Evolutionary conservation across 2,888 invertebrate genomes (phyloP).

Genomic region (Thera britannica): DNA sequence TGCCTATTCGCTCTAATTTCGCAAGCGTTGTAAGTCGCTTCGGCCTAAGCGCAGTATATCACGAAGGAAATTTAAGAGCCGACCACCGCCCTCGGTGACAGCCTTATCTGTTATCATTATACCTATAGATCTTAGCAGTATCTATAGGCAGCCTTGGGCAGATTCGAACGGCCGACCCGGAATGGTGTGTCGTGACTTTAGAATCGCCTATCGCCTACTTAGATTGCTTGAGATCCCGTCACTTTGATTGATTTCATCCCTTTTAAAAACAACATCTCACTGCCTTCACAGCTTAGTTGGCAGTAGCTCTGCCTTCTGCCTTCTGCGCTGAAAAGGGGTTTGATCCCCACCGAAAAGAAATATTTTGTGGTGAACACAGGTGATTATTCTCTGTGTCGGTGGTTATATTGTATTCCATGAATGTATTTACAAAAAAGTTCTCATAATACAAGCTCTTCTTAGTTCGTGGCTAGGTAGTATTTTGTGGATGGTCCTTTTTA

Average conservation of each 20-base stretch:
- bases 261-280: conserved; percentile 3
- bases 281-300: too few relatives aligned
- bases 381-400: too few relatives aligned
- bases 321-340: too few relatives aligned
- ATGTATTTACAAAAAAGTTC: too few relatives aligned
- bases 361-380: too few relatives aligned
- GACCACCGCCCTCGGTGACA: conserved; percentile 76
- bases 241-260: conserved; percentile 33
- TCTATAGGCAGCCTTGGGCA: conserved; percentile 61
- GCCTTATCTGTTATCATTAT: conserved; percentile 83
- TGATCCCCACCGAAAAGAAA: too few relatives aligned
- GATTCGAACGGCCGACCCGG: conserved; percentile 45
- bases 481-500: too few relatives aligned
- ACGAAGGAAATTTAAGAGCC: conserved; percentile 72
- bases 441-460: too few relatives aligned
- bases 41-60: conserved; percentile 68
- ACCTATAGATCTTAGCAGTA: conserved; percentile 71
- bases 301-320: too few relatives aligned
- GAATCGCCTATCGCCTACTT: conserved; percentile 24
- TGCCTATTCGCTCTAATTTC: conserved; percentile 75
- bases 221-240: conserved; percentile 31
- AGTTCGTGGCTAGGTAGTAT: too few relatives aligned
- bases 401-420: too few relatives aligned
- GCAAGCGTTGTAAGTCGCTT: conserved; percentile 63
- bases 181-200: conserved; percentile 40